Evolutionary conservation across 2,888 invertebrate species (phyloP).

Genomic region (Drosophila imparisetae): DNA sequence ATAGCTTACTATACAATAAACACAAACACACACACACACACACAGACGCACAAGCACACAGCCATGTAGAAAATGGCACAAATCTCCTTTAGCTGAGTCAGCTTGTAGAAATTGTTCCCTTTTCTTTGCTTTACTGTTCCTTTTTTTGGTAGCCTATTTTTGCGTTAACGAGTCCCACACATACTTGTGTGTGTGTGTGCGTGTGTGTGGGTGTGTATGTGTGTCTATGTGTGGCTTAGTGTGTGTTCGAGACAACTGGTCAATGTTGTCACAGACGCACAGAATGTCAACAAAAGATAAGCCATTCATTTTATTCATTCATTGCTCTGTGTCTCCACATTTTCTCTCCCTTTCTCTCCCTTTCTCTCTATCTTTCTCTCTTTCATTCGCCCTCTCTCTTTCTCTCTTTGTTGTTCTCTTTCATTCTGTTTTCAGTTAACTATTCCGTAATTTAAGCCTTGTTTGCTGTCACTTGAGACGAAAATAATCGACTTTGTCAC

Average conservation of each 20-base stretch:
- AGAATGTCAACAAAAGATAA: conserved; percentile 81
- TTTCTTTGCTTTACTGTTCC: conserved; percentile 33
- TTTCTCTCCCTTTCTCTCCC: too few species aligned
- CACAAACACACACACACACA: conserved; percentile 40
- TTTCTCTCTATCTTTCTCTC: neutral
- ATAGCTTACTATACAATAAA: conserved; percentile 77
- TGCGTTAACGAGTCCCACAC: conserved; percentile 63
- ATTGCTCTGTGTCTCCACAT: conserved; percentile 37
- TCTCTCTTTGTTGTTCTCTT: neutral
- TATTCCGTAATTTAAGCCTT: conserved; percentile 78
- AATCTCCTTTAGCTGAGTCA: conserved; percentile 66
- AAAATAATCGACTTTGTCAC: conserved; percentile 78
- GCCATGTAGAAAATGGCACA: conserved; percentile 35
- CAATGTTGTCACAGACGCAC: conserved; percentile 78
- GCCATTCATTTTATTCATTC: conserved; percentile 81
- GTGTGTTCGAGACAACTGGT: conserved; percentile 66
- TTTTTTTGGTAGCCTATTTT: conserved; percentile 4
- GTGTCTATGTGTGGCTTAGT: conserved; percentile 16
- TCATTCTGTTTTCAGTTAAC: conserved; percentile 57
- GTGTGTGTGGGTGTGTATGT: neutral
- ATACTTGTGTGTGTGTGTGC: neutral
- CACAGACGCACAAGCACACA: conserved; percentile 29
- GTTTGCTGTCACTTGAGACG: conserved; percentile 79
- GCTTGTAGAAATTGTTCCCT: conserved; percentile 61
- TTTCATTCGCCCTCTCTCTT: neutral